Conservation (phyloP, 2,113 vertebrate genomes). For the Rhynchomys soricoides region DNA sequence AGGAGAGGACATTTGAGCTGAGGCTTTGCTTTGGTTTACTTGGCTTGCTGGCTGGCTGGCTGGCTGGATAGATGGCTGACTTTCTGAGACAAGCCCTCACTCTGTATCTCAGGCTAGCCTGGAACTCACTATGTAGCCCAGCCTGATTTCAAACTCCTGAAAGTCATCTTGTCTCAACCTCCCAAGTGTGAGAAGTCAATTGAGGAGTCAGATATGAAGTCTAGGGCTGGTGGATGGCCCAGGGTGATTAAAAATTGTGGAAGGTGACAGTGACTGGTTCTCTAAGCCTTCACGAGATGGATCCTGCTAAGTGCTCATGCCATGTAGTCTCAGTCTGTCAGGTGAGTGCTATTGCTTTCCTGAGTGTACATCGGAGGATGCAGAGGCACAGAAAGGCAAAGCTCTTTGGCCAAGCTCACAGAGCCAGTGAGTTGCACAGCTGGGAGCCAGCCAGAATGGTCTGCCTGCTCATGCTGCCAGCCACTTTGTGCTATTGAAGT, state of each 20-base stretch:
- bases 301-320: not conserved
- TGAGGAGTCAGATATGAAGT: not conserved
- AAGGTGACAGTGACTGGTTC: not conserved
- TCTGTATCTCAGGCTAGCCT: not conserved
- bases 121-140: not conserved
- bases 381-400: not conserved
- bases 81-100: not conserved
- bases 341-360: not conserved
- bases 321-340: not conserved
- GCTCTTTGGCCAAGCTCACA: not conserved
- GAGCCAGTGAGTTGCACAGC: not conserved
- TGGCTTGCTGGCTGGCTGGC: not conserved
- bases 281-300: not conserved
- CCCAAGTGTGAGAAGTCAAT: not conserved
- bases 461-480: not conserved
- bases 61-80: not conserved
- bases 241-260: not conserved
- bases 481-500: not conserved
- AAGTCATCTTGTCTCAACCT: not conserved
- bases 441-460: not conserved
- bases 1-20: not conserved
- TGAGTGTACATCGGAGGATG: not conserved
- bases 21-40: not conserved
- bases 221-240: not conserved
- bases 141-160: not conserved